Base-by-base conservation (phyloP, 2,888 invertebrate genomes). In the Chydorus sphaericus region DNA sequence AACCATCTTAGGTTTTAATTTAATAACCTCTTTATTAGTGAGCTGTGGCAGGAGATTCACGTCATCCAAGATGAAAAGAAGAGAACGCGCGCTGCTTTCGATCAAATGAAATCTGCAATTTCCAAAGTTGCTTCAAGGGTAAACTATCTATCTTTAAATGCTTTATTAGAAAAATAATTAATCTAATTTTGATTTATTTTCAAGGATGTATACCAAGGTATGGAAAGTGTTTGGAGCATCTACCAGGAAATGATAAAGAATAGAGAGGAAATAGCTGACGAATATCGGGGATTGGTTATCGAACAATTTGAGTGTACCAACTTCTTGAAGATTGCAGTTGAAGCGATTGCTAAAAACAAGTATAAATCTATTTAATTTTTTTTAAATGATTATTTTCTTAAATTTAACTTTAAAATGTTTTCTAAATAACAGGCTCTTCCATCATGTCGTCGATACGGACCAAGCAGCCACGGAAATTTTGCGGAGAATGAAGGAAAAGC, bases 361-460 rank as follows among this genome's bases (percentile, higher is more conserved):
- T 52, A 10, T 14, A 30, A 14, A 8, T 30, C n/a, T n/a, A 26
- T 8, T 1, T 48, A 28, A 23, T 23, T n/a, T 20, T 16, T n/a
- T 14, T 50, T 49, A 3, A 14, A 30, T 7, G 30, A 50, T 4
- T 50, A 28, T 3, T 31, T 1, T 50, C 11, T 30, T 10, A 29
- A 14, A 28, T 50, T 10, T 2, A 11, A 8, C 7, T 50, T 44
- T 44, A 8, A 11, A 11, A 11, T 44, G 10, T 20, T n/a, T n/a
- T n/a, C n/a, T n/a, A n/a, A n/a, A n/a, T 20, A 14, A 5, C 62
- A 81, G 96, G 61, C 73, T 99, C 33, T 98, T 98, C 72, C 93
- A 97, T 72, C 98, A 98, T 70, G 92, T 99, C 58, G 94, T 98
- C 4, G 94, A 96, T 67, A 90, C 91, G 0, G 98, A 98, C 68